A percentile compares a stretch with the other conserved stretches of the same genome.
Evolutionary conservation across 2,888 invertebrate species (phyloP).

Genomic region (Tricholauxania praeusta): DNA sequence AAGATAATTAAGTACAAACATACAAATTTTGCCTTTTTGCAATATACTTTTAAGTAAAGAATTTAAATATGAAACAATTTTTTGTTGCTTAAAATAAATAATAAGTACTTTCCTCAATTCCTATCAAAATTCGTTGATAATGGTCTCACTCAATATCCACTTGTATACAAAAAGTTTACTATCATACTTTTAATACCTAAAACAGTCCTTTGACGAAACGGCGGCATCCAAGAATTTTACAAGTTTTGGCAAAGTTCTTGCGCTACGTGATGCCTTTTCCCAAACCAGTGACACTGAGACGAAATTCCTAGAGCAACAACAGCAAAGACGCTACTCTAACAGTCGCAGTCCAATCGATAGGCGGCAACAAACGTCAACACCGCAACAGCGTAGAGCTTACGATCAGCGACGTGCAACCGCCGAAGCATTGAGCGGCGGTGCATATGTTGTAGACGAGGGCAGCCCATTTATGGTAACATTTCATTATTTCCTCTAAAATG

Average conservation of each 20-base stretch:
- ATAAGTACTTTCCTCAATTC: not conserved
- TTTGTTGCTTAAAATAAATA: not conserved
- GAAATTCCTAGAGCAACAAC: slow-evolving; percentile 49
- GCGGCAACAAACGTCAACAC: slow-evolving; percentile 23
- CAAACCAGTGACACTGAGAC: slow-evolving; percentile 66
- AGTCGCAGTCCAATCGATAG: slow-evolving; percentile 54
- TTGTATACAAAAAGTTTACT: not conserved
- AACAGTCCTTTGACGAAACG: slow-evolving; percentile 47
- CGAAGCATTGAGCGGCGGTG: slow-evolving; percentile 53
- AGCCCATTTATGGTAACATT: slow-evolving; percentile 62
- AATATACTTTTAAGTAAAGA: too few species aligned
- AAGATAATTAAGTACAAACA: too few species aligned
- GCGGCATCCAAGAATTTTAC: slow-evolving; percentile 52
- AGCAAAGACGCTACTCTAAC: slow-evolving; percentile 43
- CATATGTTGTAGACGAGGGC: slow-evolving; percentile 62
- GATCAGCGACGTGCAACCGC: slow-evolving; percentile 62
- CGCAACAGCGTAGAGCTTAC: slow-evolving; percentile 51
- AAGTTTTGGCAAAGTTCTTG: slow-evolving; percentile 53
- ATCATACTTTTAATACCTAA: not conserved
- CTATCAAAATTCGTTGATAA: too few species aligned
- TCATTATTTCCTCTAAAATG: not conserved
- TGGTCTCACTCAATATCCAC: not conserved
- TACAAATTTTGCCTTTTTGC: too few species aligned
- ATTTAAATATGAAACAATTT: too few species aligned
- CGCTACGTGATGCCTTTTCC: slow-evolving; percentile 64